Percentiles rank a stretch among this genome's conserved stretches.
Conservation (phyloP, 1,140 invertebrate species). For the Drosophila kanapiae region DNA sequence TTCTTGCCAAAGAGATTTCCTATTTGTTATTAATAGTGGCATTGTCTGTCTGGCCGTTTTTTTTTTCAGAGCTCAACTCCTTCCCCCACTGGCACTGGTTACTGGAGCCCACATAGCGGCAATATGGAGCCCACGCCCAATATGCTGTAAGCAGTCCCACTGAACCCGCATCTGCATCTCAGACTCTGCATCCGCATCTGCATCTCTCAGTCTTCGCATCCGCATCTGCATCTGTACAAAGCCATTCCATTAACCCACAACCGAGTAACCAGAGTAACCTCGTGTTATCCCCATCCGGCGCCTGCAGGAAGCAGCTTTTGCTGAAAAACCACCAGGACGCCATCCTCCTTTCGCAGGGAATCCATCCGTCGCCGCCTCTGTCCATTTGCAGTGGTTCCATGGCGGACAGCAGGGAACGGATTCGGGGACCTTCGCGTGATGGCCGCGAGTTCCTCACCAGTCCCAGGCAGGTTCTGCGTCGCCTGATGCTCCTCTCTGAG, state of each 20-base stretch:
- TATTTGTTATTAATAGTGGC: slow-evolving; percentile 65
- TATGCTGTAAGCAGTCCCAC: slow-evolving; percentile 66
- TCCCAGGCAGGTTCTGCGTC: slow-evolving; percentile 90
- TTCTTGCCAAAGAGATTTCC: slow-evolving; percentile 71
- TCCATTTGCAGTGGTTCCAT: slow-evolving; percentile 71
- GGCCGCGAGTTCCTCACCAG: slow-evolving; percentile 89
- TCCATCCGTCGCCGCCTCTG: slow-evolving; percentile 36
- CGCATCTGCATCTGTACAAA: slow-evolving; percentile 61
- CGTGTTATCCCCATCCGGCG: slow-evolving; percentile 19
- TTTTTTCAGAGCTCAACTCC: slow-evolving; percentile 21
- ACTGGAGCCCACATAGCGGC: slow-evolving; percentile 17
- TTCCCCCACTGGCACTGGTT: slow-evolving; percentile 11
- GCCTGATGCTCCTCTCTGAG: slow-evolving; percentile 91
- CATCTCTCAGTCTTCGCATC: slow-evolving; percentile 40
- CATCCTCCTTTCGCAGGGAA: slow-evolving; percentile 39
- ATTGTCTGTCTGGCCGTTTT: slow-evolving; percentile 50
- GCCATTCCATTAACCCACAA: slow-evolving; percentile 53
- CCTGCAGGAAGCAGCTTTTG: slow-evolving; percentile 73
- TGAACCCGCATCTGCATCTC: slow-evolving; percentile 46
- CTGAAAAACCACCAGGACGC: slow-evolving; percentile 81
- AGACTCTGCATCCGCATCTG: slow-evolving; percentile 38
- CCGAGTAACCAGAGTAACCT: slow-evolving; percentile 27
- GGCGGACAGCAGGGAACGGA: slow-evolving; percentile 87
- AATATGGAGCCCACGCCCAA: slow-evolving; percentile 66
- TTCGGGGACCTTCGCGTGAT: slow-evolving; percentile 84